These are phyloP conservation scores for Percina caprodes DNA, from an alignment of 2,113 vertebrate genomes.

Conservation along the genomic window DNA sequence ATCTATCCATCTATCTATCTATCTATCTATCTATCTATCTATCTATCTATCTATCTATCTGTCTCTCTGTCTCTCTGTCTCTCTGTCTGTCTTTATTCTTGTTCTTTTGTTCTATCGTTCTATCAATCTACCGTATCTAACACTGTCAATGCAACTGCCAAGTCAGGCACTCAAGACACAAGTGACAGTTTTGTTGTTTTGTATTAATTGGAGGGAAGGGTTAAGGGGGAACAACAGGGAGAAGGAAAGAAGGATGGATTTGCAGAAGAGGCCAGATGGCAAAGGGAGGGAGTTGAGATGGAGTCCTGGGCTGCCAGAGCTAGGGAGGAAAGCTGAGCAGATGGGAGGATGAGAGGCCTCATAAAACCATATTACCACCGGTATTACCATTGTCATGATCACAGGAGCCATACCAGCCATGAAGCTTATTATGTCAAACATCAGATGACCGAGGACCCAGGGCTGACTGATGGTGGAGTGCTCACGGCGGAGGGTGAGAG, in stretches of 20 bases:
- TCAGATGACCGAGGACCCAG: slow-evolving; percentile 24
- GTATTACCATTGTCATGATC: slow-evolving; percentile 77
- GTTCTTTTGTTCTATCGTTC: not conserved
- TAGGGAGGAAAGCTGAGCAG: slow-evolving; percentile 70
- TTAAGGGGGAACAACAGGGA: slow-evolving; percentile 37
- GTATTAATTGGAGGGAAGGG: not conserved
- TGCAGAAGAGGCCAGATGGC: slow-evolving; percentile 76
- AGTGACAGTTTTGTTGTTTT: not conserved
- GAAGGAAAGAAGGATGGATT: slow-evolving; percentile 59
- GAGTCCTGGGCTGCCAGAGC: slow-evolving; percentile 60
- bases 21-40: not conserved
- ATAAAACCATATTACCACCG: slow-evolving; percentile 80
- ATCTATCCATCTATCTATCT: not conserved
- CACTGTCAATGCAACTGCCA: not conserved
- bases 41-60: not conserved
- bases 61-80: not conserved
- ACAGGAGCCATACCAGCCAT: slow-evolving; percentile 65
- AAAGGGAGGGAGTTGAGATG: slow-evolving; percentile 61
- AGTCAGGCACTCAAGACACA: not conserved
- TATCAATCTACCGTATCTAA: not conserved
- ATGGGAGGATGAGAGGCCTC: slow-evolving; percentile 78
- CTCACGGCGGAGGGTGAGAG: not conserved
- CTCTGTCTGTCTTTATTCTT: not conserved
- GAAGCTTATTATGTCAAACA: slow-evolving; percentile 69
- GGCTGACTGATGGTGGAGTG: slow-evolving; percentile 15